Percentiles rank a stretch among this genome's conserved stretches.
Evolutionary conservation across 2,797 vertebrate genomes (phyloP).

Genomic region (Crocodylus rhombifer): DNA sequence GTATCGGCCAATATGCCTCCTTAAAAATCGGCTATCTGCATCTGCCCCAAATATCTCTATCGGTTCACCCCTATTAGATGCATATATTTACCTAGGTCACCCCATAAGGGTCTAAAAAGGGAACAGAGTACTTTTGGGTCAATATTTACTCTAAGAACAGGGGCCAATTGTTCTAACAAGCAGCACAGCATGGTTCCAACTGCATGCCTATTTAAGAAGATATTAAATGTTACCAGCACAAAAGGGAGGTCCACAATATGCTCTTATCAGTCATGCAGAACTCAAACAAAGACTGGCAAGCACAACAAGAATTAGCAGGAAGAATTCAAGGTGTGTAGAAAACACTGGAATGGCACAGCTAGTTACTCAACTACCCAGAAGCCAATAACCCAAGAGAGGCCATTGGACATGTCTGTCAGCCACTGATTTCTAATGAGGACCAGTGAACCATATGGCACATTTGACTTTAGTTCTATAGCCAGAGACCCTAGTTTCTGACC

Average conservation of each 20-base stretch:
- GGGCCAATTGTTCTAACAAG: accelerated
- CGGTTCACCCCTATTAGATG: neutral
- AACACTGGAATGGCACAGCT: neutral
- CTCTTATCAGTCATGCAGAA: neutral
- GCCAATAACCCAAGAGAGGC: neutral
- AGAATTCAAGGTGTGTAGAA: accelerated
- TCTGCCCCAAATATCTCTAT: too few species aligned
- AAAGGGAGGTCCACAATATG: neutral
- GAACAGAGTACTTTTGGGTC: neutral
- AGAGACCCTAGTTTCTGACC: neutral
- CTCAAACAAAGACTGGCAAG: neutral
- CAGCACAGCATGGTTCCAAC: neutral
- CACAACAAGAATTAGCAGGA: neutral
- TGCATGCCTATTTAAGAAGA: neutral
- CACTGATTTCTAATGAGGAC: neutral
- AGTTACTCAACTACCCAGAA: neutral
- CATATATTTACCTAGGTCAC: neutral
- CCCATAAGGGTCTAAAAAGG: neutral
- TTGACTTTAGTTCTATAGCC: neutral
- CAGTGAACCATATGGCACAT: neutral
- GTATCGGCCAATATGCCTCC: too few species aligned
- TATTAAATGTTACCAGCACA: neutral
- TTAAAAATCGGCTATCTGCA: too few species aligned
- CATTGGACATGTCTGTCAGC: neutral
- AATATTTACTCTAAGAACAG: neutral